phyloP scores from a whole-genome alignment of 2,888 invertebrate genomes.

The Hypsopygia costalis region DNA sequence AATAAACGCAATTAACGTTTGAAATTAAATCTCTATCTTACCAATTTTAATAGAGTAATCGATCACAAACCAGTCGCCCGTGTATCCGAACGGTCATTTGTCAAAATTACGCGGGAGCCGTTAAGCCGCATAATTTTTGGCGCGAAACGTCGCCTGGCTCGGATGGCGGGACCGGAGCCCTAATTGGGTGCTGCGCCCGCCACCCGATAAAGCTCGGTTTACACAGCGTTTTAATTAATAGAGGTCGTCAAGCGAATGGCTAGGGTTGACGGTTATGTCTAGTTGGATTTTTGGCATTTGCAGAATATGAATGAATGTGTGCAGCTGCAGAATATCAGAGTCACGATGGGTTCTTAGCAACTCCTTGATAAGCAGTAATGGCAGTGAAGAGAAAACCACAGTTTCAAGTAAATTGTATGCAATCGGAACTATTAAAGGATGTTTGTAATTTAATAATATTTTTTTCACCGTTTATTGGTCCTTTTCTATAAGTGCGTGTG shows the following conservation, averaged over 20 bases:
- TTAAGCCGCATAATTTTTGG: constrained; percentile 78
- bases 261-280: constrained; percentile 4
- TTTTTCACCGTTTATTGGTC: too few species aligned
- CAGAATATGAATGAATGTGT: too few species aligned
- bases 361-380: too few species aligned
- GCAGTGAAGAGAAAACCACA: too few species aligned
- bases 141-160: constrained; percentile 34
- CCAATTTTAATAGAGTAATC: constrained; percentile 45
- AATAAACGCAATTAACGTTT: constrained; percentile 13
- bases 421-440: too few species aligned
- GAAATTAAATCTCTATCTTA: constrained; percentile 17
- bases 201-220: constrained; percentile 74
- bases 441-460: too few species aligned
- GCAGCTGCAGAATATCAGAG: too few species aligned
- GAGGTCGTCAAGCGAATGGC: constrained; percentile 52
- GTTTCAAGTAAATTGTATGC: too few species aligned
- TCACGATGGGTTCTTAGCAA: too few species aligned
- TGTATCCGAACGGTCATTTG: constrained; percentile 61
- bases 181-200: constrained; percentile 67
- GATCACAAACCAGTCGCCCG: constrained; percentile 51
- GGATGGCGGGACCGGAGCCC: constrained; percentile 28
- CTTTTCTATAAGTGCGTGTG: too few species aligned
- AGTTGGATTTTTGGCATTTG: neutral
- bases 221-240: constrained; percentile 78
- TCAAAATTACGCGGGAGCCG: constrained; percentile 71